Percentiles rank a stretch among this genome's conserved stretches.
Conservation (phyloP, 1,140 invertebrate genomes). For the Heliothis virescens region DNA sequence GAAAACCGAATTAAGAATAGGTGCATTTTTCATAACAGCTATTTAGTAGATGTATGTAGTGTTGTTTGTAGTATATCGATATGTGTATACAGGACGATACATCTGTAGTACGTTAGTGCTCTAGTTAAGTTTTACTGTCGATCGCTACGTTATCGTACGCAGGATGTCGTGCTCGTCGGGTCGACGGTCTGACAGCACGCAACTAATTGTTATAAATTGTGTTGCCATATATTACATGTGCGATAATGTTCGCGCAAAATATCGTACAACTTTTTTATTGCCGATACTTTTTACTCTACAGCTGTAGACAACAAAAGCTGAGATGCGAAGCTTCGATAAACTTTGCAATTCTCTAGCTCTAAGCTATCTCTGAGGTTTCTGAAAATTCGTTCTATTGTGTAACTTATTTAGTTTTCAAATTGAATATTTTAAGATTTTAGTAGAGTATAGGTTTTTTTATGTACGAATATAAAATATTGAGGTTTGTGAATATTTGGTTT, state of each 20-base stretch:
- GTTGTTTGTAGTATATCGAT: background rate
- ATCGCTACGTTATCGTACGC: slow-evolving; percentile 62
- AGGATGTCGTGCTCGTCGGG: slow-evolving; percentile 74
- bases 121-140: slow-evolving; percentile 51
- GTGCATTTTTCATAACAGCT: too few relatives aligned
- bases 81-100: background rate
- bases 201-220: slow-evolving; percentile 78
- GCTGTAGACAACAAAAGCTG: too few relatives aligned
- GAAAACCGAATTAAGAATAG: too few relatives aligned
- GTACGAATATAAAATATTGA: slow-evolving; percentile 2
- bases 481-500: slow-evolving; percentile 9
- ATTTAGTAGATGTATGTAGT: too few relatives aligned
- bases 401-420: background rate
- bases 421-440: background rate
- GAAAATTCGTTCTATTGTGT: too few relatives aligned
- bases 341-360: too few relatives aligned
- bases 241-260: slow-evolving; percentile 28
- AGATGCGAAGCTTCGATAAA: too few relatives aligned
- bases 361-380: too few relatives aligned
- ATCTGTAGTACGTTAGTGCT: slow-evolving; percentile 23
- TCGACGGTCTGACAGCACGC: slow-evolving; percentile 73
- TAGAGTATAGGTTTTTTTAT: slow-evolving; percentile 4
- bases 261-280: background rate
- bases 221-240: slow-evolving; percentile 47
- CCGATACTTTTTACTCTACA: background rate